Conservation (phyloP, 2,888 invertebrate species). For the Adelphocoris suturalis region DNA sequence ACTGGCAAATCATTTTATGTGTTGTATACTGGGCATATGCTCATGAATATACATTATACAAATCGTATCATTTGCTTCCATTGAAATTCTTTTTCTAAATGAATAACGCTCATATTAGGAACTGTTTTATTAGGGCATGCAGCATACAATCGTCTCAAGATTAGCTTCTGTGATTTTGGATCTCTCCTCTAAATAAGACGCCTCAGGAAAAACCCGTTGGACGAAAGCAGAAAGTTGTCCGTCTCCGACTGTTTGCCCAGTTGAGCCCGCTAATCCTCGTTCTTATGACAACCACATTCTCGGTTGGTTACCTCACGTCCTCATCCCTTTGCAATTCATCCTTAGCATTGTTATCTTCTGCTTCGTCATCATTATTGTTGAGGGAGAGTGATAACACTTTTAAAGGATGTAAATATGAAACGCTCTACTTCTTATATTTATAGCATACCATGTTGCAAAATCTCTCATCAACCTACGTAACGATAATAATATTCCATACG, state of each 20-base stretch:
- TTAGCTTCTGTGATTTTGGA: not conserved
- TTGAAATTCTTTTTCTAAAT: no score
- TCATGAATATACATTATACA: no score
- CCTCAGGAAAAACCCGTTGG: not conserved
- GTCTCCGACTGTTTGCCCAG: not conserved
- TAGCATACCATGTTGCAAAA: no score
- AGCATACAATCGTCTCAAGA: no score
- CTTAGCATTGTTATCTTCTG: slow-evolving; percentile 6
- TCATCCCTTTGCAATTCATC: slow-evolving; percentile 26
- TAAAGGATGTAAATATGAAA: not conserved
- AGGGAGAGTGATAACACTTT: not conserved
- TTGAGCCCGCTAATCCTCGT: slow-evolving; percentile 4
- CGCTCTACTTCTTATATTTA: not conserved
- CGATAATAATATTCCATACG: no score
- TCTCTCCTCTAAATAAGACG: not conserved
- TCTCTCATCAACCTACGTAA: no score
- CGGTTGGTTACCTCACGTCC: slow-evolving; percentile 27
- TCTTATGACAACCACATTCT: slow-evolving; percentile 7
- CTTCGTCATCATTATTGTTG: slow-evolving; percentile 17
- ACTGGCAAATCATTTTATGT: no score
- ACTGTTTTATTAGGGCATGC: no score
- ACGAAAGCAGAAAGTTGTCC: slow-evolving; percentile 16
- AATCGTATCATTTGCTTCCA: no score
- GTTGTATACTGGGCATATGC: no score
- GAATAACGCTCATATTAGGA: no score